Base-by-base conservation (phyloP, 2,888 invertebrate genomes). In the Balanococcus diminutus region DNA sequence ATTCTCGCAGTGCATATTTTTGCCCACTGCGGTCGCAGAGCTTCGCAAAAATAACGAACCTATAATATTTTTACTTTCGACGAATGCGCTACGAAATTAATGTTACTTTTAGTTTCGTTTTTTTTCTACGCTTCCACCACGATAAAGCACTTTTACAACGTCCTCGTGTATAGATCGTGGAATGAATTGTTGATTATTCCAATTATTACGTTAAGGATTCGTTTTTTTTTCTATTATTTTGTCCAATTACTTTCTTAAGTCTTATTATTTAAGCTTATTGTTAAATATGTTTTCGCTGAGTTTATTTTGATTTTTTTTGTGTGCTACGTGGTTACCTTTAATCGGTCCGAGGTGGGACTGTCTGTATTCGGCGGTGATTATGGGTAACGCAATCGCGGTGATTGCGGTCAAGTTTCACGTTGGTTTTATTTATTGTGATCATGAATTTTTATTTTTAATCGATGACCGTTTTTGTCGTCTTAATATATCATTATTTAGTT, bases 121-220 rank as follows among this genome's bases (percentile, higher is more conserved):
- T 61, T 61, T 72, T 72, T 72, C 16, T 72, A 72, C 72, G 72
- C 72, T 72, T 72, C 72, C 72, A 31, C 72, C 72, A 72, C 72
- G 72, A 72, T 28, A 28, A 72, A 72, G 72, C 72, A 72, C 72
- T 72, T 28, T 72, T 72, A 31, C 72, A 11, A 56, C 22, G 72
- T 72, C 72, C 31, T 31, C 28, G 31, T 72, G 72, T 72, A 72
- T 72, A 31, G 31, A 14, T 56, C 56, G 72, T 31, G 72, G 72
- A 72, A 72, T 72, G 72, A 72, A 31, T 72, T 25, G 25, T 72
- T 72, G 25, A 72, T 31, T 72, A 72, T 72, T 72, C 72, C 72
- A 31, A 31, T 72, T 72, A 72, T 28, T 25, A 31, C 16, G 72
- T 72, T 31, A 72, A 31, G 25, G 16, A 31, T 31, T 72, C 72